Evolutionary conservation across 2,888 invertebrate species (phyloP), one percentile per base, ranked within the genome.

Genomic region (Halictus quadricinctus): DNA sequence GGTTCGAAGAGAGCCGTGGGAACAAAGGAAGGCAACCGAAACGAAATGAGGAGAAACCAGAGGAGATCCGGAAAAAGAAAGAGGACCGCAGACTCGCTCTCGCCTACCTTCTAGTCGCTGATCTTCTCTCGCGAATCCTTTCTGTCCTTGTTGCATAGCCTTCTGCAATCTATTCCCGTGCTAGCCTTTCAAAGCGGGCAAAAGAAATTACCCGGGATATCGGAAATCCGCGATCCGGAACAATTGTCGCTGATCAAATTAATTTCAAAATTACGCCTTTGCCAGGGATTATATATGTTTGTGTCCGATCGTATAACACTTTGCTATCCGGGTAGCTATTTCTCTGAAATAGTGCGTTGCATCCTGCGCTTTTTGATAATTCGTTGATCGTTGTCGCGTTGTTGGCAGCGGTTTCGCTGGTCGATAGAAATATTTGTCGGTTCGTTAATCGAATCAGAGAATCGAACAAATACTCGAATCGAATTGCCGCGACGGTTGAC

Each of bases 11-110:
- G 91, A 88, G 91, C 91, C 93, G 93, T 93, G 93, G 93, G 94
- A 94, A 94, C 94, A 93, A 94, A 94, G 93, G 91, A 92, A 90
- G 91, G 91, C 91, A 90, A 89, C 90, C 78, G 12, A 73, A 81
- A 77, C 76, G 79, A 84, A 80, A 87, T 80, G 84, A 87, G 81
- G 66, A 80, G 79, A 60, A 87, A 83, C 80, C 72, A 70, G 60
- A 72, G 58, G 80, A 75, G 80, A 79, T 64, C 50, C 36, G 72
- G 84, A 81, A 79, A 76, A 36, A 46, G 60, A 70, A 60, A 79
- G 70, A 64, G 58, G 78, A 54, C 46, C 78, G n/a, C 58, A n/a
- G 21, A 54, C 75, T 36, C 54, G 21, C 54, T 64, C 29, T 64
- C 54, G n/a, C 72, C 78, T 74, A 73, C 76, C 76, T 69, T 70